Evolutionary conservation across 1,140 invertebrate genomes (phyloP).

Genomic region (Vanessa tameamea): DNA sequence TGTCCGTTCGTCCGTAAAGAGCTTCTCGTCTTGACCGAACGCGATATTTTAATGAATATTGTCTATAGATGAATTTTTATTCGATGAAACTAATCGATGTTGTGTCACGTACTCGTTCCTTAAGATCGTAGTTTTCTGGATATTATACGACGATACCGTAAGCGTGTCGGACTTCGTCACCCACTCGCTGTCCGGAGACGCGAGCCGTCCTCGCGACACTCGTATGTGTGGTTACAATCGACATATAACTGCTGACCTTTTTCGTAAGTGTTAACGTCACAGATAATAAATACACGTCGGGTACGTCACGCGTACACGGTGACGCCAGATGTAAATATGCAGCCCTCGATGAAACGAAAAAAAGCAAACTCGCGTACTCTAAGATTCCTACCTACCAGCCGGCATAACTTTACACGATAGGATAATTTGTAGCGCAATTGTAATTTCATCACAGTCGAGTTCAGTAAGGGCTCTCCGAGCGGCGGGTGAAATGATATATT

Average conservation of each 20-base stretch:
- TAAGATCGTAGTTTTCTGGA: constrained; percentile 4
- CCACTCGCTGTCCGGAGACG: neutral
- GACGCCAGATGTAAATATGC: neutral
- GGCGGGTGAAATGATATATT: constrained; percentile 45
- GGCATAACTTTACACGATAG: neutral
- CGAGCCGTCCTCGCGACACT: neutral
- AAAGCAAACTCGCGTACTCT: neutral
- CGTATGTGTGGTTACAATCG: constrained; percentile 10
- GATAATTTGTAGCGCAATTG: constrained; percentile 7
- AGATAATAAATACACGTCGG: constrained; percentile 2
- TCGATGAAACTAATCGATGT: constrained; percentile 10
- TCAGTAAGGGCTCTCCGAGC: constrained; percentile 5
- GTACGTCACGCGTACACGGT: neutral
- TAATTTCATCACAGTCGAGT: constrained; percentile 11
- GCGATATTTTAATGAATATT: constrained; percentile 19
- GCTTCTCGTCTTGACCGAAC: constrained; percentile 20
- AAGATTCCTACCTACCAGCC: constrained; percentile 8
- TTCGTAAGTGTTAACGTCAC: constrained; percentile 23
- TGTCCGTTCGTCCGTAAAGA: constrained; percentile 3
- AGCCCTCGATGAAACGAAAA: neutral
- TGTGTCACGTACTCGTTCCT: constrained; percentile 14
- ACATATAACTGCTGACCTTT: constrained; percentile 15
- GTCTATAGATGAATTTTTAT: constrained; percentile 14
- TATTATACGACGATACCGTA: neutral
- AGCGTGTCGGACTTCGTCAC: neutral